A percentile compares a stretch with the other conserved stretches of the same genome.
phyloP scores from a whole-genome alignment of 2,797 vertebrate species.

The Helarctos malayanus region DNA sequence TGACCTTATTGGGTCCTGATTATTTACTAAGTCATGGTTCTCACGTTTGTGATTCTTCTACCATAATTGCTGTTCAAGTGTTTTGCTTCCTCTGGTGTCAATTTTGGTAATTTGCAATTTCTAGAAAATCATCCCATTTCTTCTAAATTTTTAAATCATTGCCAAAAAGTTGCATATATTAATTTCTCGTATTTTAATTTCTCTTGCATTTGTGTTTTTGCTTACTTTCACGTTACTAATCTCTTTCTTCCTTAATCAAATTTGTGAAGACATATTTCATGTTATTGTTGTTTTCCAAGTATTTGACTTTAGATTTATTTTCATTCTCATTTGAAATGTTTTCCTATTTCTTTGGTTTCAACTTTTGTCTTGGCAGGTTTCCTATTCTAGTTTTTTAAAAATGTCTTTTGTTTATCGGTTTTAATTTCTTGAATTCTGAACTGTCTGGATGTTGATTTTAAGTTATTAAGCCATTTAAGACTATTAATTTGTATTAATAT shows the following conservation, averaged over 20 bases:
- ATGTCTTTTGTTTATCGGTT: neutral
- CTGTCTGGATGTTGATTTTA: neutral
- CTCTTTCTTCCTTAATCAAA: neutral
- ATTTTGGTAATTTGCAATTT: neutral
- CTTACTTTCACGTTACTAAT: neutral
- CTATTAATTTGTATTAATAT: neutral
- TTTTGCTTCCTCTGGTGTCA: neutral
- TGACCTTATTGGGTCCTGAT: neutral
- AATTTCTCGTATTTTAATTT: neutral
- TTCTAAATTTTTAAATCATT: neutral
- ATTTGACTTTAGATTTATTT: neutral
- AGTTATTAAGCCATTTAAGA: neutral
- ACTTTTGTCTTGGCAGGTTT: neutral
- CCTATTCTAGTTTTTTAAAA: neutral
- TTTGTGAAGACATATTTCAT: neutral
- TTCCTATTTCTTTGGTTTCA: neutral
- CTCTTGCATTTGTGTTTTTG: neutral
- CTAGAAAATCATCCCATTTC: neutral
- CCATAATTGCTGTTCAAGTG: neutral
- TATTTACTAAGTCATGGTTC: neutral
- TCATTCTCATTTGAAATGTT: neutral
- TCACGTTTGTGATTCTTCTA: neutral
- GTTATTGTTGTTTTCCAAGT: neutral
- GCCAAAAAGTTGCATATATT: neutral
- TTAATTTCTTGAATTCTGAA: conserved; percentile 5